These are phyloP conservation scores for Seira sanloemensis DNA, from an alignment of 2,888 invertebrate species.

Conservation along the genomic window DNA sequence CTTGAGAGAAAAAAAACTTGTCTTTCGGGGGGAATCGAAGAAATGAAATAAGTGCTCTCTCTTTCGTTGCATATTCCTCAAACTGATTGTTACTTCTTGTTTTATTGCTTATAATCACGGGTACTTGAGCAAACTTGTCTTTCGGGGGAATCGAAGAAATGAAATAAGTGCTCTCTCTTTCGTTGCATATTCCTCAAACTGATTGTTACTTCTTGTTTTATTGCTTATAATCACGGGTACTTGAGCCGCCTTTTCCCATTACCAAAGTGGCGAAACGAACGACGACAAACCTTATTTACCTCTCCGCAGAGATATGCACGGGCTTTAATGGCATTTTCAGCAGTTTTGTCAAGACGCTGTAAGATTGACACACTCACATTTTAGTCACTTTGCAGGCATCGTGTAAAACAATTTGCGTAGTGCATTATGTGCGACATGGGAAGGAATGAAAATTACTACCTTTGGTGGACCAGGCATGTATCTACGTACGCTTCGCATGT, in stretches of 20 bases:
- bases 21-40: too few relatives aligned
- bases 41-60: background rate
- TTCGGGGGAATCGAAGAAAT: background rate
- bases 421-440: slow-evolving; percentile 20
- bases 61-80: background rate
- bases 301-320: background rate
- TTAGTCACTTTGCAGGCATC: slow-evolving; percentile 40
- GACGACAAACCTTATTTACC: background rate
- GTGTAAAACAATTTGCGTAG: slow-evolving; percentile 42
- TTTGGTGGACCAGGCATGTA: slow-evolving; percentile 4
- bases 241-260: slow-evolving; percentile 58
- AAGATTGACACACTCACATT: slow-evolving; percentile 12
- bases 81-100: slow-evolving; percentile 58
- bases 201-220: slow-evolving; percentile 58
- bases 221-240: slow-evolving; percentile 56
- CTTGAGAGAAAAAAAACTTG: background rate
- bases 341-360: background rate
- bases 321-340: background rate
- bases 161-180: background rate
- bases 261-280: slow-evolving; percentile 6
- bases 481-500: background rate
- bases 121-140: background rate
- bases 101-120: slow-evolving; percentile 55
- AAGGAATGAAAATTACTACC: slow-evolving; percentile 26
- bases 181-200: slow-evolving; percentile 27